Conservation (phyloP, 2,113 vertebrate genomes). For the Rhizomys pruinosus region DNA sequence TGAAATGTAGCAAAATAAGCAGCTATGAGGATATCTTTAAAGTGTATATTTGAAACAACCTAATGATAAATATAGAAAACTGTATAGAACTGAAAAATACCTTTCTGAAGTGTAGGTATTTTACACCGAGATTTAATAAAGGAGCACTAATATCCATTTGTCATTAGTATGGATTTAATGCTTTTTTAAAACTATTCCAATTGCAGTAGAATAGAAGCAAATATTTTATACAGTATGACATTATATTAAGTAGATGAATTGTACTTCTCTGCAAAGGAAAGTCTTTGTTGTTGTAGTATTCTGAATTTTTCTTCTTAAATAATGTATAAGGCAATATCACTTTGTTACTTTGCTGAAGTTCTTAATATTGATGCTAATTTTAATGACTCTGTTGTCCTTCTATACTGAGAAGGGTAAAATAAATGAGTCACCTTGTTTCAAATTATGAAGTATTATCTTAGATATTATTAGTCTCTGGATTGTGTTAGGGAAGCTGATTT, state of each 20-base stretch:
- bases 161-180: not conserved
- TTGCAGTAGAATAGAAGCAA: not conserved
- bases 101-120: not conserved
- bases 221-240: not conserved
- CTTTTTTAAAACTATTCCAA: not conserved
- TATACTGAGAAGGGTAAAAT: constrained; percentile 11
- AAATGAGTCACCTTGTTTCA: constrained; percentile 86
- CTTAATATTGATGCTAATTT: constrained; percentile 66
- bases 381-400: constrained; percentile 67
- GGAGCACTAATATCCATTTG: not conserved
- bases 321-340: not conserved
- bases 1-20: not conserved
- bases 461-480: constrained; percentile 81
- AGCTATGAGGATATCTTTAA: not conserved
- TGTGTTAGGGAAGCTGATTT: constrained; percentile 85
- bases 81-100: not conserved
- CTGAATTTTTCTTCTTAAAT: constrained; percentile 35
- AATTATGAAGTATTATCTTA: constrained; percentile 79
- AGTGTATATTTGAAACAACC: not conserved
- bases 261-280: not conserved
- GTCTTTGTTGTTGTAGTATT: not conserved
- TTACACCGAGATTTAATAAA: not conserved
- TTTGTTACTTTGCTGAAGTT: constrained; percentile 55
- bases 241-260: not conserved
- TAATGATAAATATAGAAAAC: not conserved